Percentiles rank a stretch among this genome's conserved stretches.
These are phyloP conservation scores for Cantharis rufa DNA, from an alignment of 2,888 invertebrate genomes.

Conservation along the genomic window DNA sequence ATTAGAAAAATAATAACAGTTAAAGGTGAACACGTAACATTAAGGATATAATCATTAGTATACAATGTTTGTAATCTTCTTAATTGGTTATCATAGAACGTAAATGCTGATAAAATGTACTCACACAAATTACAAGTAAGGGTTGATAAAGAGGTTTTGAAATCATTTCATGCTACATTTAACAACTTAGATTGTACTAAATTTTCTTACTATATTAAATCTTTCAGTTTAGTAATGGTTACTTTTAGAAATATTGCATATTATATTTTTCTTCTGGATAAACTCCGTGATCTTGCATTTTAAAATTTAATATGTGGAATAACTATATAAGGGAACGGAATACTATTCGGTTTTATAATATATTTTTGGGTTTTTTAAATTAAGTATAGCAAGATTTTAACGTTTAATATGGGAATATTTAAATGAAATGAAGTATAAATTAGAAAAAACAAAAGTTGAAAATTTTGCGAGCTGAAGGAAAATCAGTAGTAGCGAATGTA, in stretches of 20 bases:
- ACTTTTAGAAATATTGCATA: neutral
- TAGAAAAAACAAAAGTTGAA: neutral
- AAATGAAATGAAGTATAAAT: neutral
- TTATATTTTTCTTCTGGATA: neutral
- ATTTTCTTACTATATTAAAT: neutral
- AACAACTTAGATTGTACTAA: neutral
- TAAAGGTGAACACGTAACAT: neutral
- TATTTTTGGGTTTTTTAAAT: neutral
- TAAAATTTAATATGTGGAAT: neutral
- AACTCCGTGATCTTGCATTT: neutral
- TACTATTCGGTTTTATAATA: neutral
- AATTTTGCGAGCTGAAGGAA: neutral
- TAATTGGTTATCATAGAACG: neutral
- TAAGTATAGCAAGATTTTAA: neutral
- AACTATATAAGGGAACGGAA: neutral
- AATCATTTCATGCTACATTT: slow-evolving; percentile 3
- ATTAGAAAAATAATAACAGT: neutral
- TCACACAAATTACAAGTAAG: neutral
- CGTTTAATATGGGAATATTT: neutral
- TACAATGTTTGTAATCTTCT: neutral
- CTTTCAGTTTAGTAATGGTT: neutral
- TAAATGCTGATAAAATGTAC: neutral
- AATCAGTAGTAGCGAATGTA: neutral
- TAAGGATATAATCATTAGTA: neutral
- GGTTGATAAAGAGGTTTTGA: slow-evolving; percentile 1